phyloP scores from a whole-genome alignment of 2,113 vertebrate species.

The Mastomys natalensis region DNA sequence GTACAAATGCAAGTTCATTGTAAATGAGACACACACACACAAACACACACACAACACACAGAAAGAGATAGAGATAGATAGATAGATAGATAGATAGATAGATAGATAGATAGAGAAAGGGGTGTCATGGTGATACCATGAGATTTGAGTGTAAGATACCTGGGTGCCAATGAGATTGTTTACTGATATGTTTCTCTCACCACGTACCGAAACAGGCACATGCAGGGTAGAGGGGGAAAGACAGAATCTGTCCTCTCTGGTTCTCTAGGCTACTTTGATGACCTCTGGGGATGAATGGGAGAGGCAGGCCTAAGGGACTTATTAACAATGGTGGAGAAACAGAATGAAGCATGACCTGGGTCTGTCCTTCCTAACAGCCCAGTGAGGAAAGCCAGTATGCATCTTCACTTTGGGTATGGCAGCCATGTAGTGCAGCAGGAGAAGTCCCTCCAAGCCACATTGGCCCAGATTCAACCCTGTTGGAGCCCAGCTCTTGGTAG shows the following conservation, averaged over 20 bases:
- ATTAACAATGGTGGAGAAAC: neutral
- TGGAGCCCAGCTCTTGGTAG: conserved; percentile 7
- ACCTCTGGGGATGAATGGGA: neutral
- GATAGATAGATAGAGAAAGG: no score
- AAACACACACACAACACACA: neutral
- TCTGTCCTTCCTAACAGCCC: neutral
- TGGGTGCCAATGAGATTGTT: neutral
- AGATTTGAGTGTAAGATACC: neutral
- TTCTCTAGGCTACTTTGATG: neutral
- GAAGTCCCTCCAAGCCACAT: neutral
- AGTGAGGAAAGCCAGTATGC: neutral
- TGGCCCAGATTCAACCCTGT: neutral
- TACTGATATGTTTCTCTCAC: neutral
- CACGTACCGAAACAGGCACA: neutral
- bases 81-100: neutral
- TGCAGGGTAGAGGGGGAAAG: neutral
- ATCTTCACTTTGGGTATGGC: neutral
- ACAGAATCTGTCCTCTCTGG: neutral
- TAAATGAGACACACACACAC: neutral
- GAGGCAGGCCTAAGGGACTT: neutral
- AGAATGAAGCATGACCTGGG: neutral
- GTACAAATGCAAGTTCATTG: neutral
- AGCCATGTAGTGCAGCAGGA: neutral
- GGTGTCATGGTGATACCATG: neutral
- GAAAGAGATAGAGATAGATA: neutral